phyloP scores from a whole-genome alignment of 1,140 invertebrate species.

The Heliconius nattereri region DNA sequence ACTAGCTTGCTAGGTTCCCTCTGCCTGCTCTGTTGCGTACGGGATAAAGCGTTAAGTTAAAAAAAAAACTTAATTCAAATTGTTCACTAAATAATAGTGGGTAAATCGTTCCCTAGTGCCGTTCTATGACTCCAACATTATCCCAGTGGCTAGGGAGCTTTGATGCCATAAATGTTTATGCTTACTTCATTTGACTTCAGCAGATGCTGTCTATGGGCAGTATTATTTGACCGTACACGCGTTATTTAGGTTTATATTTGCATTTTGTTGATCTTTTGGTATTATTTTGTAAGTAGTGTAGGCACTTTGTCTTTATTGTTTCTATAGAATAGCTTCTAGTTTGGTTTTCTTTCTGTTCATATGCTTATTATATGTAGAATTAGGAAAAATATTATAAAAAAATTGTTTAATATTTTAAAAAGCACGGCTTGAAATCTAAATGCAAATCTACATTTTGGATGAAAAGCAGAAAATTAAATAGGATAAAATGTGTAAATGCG shows the following conservation, averaged over 20 bases:
- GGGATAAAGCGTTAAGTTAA: not conserved
- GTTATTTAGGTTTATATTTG: not conserved
- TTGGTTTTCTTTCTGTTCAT: not conserved
- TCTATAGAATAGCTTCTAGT: not conserved
- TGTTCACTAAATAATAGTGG: not conserved
- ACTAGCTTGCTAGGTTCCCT: too few species aligned
- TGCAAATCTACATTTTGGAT: too few species aligned
- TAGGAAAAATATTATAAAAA: too few species aligned
- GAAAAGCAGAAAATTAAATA: too few species aligned
- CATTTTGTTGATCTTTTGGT: not conserved
- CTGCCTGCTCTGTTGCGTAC: too few species aligned
- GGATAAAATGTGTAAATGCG: too few species aligned
- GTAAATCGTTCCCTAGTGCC: not conserved
- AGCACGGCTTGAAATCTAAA: too few species aligned
- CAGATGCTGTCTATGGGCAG: slow-evolving; percentile 30
- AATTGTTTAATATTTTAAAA: too few species aligned
- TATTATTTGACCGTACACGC: not conserved
- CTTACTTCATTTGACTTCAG: slow-evolving; percentile 17
- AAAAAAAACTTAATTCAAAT: not conserved
- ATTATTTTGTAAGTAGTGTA: not conserved
- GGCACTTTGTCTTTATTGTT: not conserved
- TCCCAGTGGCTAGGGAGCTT: not conserved
- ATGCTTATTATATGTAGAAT: too few species aligned
- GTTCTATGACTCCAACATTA: not conserved
- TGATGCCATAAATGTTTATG: slow-evolving; percentile 5